Evolutionary conservation across 2,797 vertebrate species (phyloP).

Genomic region (Chrysolophus pictus): DNA sequence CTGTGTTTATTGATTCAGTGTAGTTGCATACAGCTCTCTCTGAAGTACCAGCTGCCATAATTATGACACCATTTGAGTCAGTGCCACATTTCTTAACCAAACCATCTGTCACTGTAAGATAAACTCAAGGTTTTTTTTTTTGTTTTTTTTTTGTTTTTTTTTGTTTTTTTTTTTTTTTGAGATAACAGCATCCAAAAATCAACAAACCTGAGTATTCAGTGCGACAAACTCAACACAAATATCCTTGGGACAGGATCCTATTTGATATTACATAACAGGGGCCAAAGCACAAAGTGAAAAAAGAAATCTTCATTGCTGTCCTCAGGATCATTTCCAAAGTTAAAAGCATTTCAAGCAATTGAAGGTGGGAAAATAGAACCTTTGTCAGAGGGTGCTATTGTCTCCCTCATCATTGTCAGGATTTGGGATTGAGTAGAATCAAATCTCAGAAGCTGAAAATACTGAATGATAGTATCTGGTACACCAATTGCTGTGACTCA

Average conservation of each 20-base stretch:
- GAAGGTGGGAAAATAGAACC: background rate
- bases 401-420: background rate
- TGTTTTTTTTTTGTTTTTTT: background rate
- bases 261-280: background rate
- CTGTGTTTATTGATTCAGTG: background rate
- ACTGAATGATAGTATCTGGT: background rate
- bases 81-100: conserved; percentile 33
- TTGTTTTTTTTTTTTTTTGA: background rate
- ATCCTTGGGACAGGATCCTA: background rate
- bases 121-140: background rate
- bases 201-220: background rate
- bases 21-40: background rate
- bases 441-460: background rate
- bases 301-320: background rate
- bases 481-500: background rate
- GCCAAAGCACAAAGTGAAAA: background rate
- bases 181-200: conserved; percentile 8
- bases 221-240: background rate
- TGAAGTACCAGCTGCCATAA: background rate
- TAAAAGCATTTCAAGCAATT: background rate
- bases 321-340: background rate
- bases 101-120: conserved; percentile 45
- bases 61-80: background rate
- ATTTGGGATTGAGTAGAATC: background rate
- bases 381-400: background rate